A percentile compares a stretch with the other conserved stretches of the same genome.
Conservation (phyloP, 1,140 invertebrate species). For the Drosophila ananassae region DNA sequence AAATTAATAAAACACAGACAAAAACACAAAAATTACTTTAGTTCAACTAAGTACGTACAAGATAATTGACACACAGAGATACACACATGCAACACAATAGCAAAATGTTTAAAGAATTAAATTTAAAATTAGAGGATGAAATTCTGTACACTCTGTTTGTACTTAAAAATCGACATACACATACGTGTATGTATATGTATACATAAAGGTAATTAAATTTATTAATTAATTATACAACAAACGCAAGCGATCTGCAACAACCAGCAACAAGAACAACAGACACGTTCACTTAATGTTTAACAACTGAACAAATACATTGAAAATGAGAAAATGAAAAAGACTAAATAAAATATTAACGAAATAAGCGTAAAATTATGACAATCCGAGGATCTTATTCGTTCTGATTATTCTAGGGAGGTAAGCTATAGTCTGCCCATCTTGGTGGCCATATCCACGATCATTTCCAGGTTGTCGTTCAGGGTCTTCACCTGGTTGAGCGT, state of each 20-base stretch:
- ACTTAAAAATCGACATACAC: conserved; percentile 59
- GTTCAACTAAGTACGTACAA: conserved; percentile 36
- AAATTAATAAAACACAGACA: conserved; percentile 21
- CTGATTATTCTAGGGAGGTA: neutral
- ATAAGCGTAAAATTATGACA: conserved; percentile 46
- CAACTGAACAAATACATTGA: conserved; percentile 65
- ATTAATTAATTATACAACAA: conserved; percentile 79
- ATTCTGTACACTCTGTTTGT: conserved; percentile 75
- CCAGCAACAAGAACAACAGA: conserved; percentile 51
- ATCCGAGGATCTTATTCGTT: neutral
- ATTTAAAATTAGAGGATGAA: conserved; percentile 40
- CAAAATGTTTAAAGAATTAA: conserved; percentile 58
- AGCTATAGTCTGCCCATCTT: conserved; percentile 6
- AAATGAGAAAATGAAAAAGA: conserved; percentile 80
- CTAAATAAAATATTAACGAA: conserved; percentile 82
- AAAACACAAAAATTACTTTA: conserved; percentile 43
- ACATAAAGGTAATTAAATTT: conserved; percentile 69
- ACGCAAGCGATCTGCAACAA: conserved; percentile 54
- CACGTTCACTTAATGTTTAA: conserved; percentile 66
- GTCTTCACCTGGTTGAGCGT: conserved; percentile 65
- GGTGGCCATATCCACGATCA: conserved; percentile 61
- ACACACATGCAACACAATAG: conserved; percentile 51
- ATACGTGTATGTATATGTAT: conserved; percentile 21
- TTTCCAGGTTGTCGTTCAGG: conserved; percentile 57
- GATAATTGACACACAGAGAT: conserved; percentile 21